Base-by-base conservation (phyloP, 2,797 vertebrate genomes). In the Spheniscus humboldti region DNA sequence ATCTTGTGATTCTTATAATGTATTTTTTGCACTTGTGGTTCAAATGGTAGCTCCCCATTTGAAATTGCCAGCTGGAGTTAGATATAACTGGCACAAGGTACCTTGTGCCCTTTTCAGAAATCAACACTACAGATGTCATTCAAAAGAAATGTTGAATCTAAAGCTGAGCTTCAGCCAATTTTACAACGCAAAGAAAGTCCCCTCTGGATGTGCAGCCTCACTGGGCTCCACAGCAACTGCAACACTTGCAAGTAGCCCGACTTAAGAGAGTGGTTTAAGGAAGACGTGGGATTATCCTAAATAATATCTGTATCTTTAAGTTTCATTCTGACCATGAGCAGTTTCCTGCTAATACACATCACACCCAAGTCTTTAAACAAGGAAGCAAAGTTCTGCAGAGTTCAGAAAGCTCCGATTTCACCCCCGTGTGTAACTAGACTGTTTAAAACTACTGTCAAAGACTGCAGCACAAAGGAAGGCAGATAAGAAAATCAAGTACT, bases 401-500 rank as follows among this genome's bases (percentile, higher is more conserved):
- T 12, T 64, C 76, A 33, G 63, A 67, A 35, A 78, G 59, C 63
- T 66, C 35, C 10, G 52, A 19, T 9, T 59, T 84, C 68, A 60
- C 3, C 43, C 33, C 8, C 3, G 1, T 2, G 31, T 9, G n/a
- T 24, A 33, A 45, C 20, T 2, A 6, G 28, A 13, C 30, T 22
- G 9, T 7, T 41, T n/a, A 43, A 63, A 86, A 45, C 39, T 10
- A 5, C 13, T 16, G 22, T 15, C 41, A 47, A 28, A 35, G 37
- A 37, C 37, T n/a, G n/a, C 27, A 79, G 52, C 25, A 25, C 35
- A 27, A 35, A 30, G n/a, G 55, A 2, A 83, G n/a, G 57, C 39
- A 64, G 45, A 16, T 10, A 9, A 45, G 64, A 68, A 64, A 19
- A 13, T 4, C 53, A 50, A 45, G 19, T 13, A 6, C 22, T 18